Conservation (phyloP, 2,888 invertebrate species). For the Aspidiotus destructor region DNA sequence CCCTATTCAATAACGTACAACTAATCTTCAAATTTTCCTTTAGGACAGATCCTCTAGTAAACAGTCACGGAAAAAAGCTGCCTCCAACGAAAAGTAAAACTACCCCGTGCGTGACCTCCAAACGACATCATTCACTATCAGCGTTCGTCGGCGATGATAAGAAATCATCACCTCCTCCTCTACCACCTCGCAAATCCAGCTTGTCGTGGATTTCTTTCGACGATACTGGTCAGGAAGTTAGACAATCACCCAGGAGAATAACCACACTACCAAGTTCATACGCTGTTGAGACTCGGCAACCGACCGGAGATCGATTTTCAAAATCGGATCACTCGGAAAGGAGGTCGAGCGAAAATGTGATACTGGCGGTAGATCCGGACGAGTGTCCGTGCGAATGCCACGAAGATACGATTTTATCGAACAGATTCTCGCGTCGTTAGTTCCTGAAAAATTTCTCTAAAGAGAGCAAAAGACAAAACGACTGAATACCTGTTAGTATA, state of each 20-base stretch:
- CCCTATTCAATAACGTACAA: too few species aligned
- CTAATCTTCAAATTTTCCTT: too few species aligned
- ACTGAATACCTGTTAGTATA: too few species aligned
- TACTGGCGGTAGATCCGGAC: slow-evolving; percentile 77
- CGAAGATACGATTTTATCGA: too few species aligned
- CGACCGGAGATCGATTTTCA: not conserved
- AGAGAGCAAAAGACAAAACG: too few species aligned
- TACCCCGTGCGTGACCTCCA: not conserved
- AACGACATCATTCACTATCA: not conserved
- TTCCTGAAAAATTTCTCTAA: too few species aligned
- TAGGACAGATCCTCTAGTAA: slow-evolving; percentile 22
- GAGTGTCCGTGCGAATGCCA: slow-evolving; percentile 83
- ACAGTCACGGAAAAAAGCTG: slow-evolving; percentile 8
- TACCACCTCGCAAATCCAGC: slow-evolving; percentile 40
- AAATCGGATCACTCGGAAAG: slow-evolving; percentile 8
- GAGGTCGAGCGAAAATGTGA: slow-evolving; percentile 48
- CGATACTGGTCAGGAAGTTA: slow-evolving; percentile 65
- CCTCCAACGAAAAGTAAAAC: not conserved
- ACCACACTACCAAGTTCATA: slow-evolving; percentile 56
- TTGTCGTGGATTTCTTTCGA: slow-evolving; percentile 76
- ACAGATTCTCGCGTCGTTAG: too few species aligned
- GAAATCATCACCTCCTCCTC: slow-evolving; percentile 34
- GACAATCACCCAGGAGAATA: slow-evolving; percentile 71
- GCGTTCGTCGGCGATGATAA: not conserved
- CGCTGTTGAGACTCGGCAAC: slow-evolving; percentile 17